These are phyloP conservation scores for Drosophila kanapiae DNA, from an alignment of 1,140 invertebrate species.

Conservation along the genomic window DNA sequence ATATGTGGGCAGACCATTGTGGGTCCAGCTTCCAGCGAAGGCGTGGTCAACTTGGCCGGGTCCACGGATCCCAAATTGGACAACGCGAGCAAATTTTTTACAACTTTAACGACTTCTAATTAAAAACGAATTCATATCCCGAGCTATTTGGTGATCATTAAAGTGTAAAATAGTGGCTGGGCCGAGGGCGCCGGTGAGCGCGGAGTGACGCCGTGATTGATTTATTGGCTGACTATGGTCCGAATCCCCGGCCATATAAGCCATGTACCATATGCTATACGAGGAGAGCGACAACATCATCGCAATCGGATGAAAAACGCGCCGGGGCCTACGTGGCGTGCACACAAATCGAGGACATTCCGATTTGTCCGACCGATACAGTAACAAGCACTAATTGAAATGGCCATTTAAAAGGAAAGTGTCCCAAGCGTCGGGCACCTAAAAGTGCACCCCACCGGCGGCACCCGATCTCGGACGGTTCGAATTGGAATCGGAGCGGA, in stretches of 20 bases:
- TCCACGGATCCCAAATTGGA: slow-evolving; percentile 39
- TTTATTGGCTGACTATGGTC: slow-evolving; percentile 68
- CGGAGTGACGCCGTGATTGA: slow-evolving; percentile 72
- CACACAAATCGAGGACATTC: slow-evolving; percentile 72
- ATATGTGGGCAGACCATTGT: slow-evolving; percentile 19
- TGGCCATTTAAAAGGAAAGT: slow-evolving; percentile 76
- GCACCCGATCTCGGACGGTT: neutral
- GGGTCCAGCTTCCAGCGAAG: slow-evolving; percentile 17
- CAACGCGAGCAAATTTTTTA: slow-evolving; percentile 77
- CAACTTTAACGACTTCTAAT: slow-evolving; percentile 82
- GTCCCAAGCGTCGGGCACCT: slow-evolving; percentile 68
- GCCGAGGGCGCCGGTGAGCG: slow-evolving; percentile 22
- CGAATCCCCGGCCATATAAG: slow-evolving; percentile 46
- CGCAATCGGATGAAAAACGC: slow-evolving; percentile 56
- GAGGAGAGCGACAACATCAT: slow-evolving; percentile 42
- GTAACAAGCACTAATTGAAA: slow-evolving; percentile 81
- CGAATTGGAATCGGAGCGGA: neutral
- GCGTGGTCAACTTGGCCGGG: slow-evolving; percentile 23
- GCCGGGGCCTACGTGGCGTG: slow-evolving; percentile 59
- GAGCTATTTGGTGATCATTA: slow-evolving; percentile 79
- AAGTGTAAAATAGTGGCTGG: slow-evolving; percentile 71
- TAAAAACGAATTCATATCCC: slow-evolving; percentile 78
- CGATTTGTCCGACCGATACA: slow-evolving; percentile 59
- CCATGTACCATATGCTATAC: slow-evolving; percentile 22
- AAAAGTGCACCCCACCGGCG: slow-evolving; percentile 31